A percentile compares a stretch with the other conserved stretches of the same genome.
Evolutionary conservation across 2,888 invertebrate genomes (phyloP).

Genomic region (Osmoderma eremita): DNA sequence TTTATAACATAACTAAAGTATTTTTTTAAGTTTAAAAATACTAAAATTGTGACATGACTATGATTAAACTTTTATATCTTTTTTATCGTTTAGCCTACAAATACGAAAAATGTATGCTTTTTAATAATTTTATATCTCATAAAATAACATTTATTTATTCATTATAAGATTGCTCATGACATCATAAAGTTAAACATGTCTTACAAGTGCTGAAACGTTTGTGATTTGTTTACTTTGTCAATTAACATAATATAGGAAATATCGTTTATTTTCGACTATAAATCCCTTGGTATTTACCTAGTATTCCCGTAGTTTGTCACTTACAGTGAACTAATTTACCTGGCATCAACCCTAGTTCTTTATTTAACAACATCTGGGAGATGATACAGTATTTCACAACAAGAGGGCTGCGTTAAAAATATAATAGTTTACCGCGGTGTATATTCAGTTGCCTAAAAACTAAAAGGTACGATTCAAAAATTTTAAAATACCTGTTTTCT

Average conservation of each 20-base stretch:
- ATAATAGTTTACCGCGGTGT: not conserved
- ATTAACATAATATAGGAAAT: too few species aligned
- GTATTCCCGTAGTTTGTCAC: not conserved
- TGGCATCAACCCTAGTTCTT: not conserved
- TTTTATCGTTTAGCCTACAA: too few species aligned
- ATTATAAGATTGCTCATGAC: conserved; percentile 22
- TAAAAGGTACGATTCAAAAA: too few species aligned
- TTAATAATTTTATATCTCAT: too few species aligned
- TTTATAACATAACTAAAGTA: too few species aligned
- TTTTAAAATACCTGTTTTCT: too few species aligned
- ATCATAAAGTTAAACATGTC: conserved; percentile 28
- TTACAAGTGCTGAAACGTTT: not conserved
- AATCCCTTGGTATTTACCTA: too few species aligned
- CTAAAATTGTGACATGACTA: too few species aligned
- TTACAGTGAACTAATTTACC: not conserved
- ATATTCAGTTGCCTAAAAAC: conserved; percentile 27
- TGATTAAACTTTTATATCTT: too few species aligned
- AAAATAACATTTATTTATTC: not conserved
- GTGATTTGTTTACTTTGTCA: conserved; percentile 14
- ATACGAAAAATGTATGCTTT: too few species aligned
- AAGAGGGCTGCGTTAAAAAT: conserved; percentile 9
- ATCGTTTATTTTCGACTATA: too few species aligned
- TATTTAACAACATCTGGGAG: conserved; percentile 1
- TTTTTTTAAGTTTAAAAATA: too few species aligned
- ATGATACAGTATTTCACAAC: conserved; percentile 26